Percentiles rank a stretch among this genome's conserved stretches.
Evolutionary conservation across 2,113 vertebrate species (phyloP).

Genomic region (Xiphorhynchus elegans): DNA sequence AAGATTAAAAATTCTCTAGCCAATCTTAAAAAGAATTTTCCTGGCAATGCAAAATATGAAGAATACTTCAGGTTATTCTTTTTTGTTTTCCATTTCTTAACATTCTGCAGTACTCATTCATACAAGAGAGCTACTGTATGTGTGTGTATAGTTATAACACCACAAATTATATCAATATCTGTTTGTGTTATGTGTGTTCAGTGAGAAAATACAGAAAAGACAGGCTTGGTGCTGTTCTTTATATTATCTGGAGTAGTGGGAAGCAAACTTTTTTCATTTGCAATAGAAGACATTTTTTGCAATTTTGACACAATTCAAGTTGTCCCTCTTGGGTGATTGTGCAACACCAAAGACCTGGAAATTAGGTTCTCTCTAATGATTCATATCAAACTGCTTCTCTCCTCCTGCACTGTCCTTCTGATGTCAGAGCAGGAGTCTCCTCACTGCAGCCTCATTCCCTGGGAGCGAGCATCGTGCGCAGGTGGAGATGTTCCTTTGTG

Average conservation of each 20-base stretch:
- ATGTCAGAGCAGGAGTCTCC: neutral
- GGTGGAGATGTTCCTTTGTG: neutral
- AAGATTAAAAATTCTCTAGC: neutral
- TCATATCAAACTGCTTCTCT: neutral
- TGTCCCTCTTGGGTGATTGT: neutral
- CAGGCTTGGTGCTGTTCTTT: neutral
- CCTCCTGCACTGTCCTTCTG: neutral
- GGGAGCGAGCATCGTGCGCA: accelerated
- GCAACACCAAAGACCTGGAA: neutral
- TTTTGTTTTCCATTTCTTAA: neutral
- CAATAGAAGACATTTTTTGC: neutral
- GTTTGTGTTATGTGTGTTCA: neutral
- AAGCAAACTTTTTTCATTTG: neutral
- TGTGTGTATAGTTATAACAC: neutral
- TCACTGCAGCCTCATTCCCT: neutral
- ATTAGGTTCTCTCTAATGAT: neutral
- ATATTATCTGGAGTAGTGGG: neutral
- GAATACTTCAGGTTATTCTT: neutral
- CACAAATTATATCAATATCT: neutral
- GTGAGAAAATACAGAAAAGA: neutral
- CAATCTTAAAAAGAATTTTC: neutral
- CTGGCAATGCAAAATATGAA: neutral
- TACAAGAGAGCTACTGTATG: neutral
- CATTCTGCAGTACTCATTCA: neutral
- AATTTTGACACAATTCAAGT: neutral